Evolutionary conservation across 2,888 invertebrate species (phyloP).

Genomic region (Anodontia alba): DNA sequence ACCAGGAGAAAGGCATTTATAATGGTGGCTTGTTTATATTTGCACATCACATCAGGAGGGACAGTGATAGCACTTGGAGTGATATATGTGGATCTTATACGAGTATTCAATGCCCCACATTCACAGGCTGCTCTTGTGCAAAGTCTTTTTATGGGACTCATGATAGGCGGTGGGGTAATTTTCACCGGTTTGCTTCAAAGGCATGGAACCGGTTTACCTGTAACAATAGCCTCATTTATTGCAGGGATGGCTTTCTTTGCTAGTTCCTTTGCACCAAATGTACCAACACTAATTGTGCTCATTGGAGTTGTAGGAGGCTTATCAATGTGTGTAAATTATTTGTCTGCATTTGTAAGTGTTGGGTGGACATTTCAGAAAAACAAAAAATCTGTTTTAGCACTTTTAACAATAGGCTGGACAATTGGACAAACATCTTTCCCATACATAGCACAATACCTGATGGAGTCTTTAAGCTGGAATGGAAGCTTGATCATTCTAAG

Average conservation of each 20-base stretch:
- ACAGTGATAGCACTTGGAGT: constrained; percentile 36
- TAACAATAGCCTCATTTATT: constrained; percentile 22
- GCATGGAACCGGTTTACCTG: constrained; percentile 28
- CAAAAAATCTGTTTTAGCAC: constrained; percentile 27
- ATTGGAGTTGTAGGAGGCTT: constrained; percentile 34
- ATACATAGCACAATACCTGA: constrained; percentile 24
- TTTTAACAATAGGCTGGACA: constrained; percentile 36
- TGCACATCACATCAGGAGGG: constrained; percentile 25
- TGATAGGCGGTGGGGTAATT: constrained; percentile 31
- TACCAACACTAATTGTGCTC: constrained; percentile 34
- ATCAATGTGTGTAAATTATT: constrained; percentile 30
- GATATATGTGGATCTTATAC: constrained; percentile 43
- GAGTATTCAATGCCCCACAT: constrained; percentile 26
- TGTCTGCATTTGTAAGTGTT: constrained; percentile 30
- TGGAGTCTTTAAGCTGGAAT: constrained; percentile 24
- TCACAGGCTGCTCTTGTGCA: constrained; percentile 41
- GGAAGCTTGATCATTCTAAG: constrained; percentile 33
- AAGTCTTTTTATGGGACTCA: constrained; percentile 34
- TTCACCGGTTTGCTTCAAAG: constrained; percentile 29
- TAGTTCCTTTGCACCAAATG: constrained; percentile 36
- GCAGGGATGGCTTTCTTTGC: constrained; percentile 20
- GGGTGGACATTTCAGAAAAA: constrained; percentile 32
- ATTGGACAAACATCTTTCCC: constrained; percentile 35
- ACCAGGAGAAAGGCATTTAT: constrained; percentile 20
- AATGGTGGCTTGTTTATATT: constrained; percentile 43